Evolutionary conservation across 2,113 vertebrate genomes (phyloP).

Genomic region (Entomyzon cyanotis): DNA sequence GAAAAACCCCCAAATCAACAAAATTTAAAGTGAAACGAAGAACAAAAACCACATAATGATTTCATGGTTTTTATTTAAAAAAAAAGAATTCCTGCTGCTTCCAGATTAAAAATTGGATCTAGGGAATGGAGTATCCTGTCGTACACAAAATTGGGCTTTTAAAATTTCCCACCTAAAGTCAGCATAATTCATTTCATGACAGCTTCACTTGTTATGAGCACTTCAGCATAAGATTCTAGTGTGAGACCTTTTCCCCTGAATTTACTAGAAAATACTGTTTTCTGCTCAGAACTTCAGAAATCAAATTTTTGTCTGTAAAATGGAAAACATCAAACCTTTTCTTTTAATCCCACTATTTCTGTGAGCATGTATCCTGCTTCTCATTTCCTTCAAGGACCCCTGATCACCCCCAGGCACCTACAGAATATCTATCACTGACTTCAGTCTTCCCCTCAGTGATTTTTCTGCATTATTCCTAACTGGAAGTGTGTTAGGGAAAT

Average conservation of each 20-base stretch:
- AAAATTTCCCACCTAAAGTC: neutral
- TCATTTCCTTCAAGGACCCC: neutral
- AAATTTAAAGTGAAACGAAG: neutral
- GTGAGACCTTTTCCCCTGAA: neutral
- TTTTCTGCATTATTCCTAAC: neutral
- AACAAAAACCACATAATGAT: neutral
- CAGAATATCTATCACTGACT: neutral
- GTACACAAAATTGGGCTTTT: neutral
- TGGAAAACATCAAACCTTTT: neutral
- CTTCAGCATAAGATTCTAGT: neutral
- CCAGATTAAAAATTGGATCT: neutral
- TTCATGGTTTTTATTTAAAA: neutral
- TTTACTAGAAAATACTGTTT: neutral
- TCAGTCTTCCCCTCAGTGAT: neutral
- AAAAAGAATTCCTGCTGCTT: neutral
- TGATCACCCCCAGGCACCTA: neutral
- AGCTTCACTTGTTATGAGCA: neutral
- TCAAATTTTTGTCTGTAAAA: neutral
- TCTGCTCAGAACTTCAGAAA: neutral
- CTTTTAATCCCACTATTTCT: neutral
- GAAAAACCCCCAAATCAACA: rapidly evolving
- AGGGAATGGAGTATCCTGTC: neutral
- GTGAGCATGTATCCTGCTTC: neutral
- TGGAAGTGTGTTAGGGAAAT: neutral
- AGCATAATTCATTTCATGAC: neutral